Base-by-base conservation (phyloP, 2,113 vertebrate genomes). In the Seriola dumerili region DNA sequence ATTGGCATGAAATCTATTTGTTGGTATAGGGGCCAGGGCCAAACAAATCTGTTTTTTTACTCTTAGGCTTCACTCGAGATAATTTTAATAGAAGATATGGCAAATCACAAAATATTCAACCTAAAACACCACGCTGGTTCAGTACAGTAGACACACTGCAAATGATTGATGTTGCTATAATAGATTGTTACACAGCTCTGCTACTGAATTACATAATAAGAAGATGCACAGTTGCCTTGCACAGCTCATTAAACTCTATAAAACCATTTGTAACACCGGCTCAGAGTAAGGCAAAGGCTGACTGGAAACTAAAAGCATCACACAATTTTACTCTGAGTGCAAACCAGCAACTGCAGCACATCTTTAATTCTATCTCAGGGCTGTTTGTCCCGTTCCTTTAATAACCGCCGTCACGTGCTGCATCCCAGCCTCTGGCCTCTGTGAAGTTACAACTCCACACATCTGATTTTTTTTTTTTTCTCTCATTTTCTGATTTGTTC, bases 391-490 rank as follows among this genome's bases (percentile, higher is more conserved):
- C 40, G 70, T 78, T 59, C 40, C 42, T 83, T 46, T 17, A 21
- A 61, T 71, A 32, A 65, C 40, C 11, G 16, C 38, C 13, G 59
- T 42, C 68, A 72, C 36, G 4, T 25, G 55, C 48, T 65, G 52
- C 44, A 36, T 86, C 81, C 46, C 81, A 79, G 80, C 76, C 34
- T 57, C 21, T 19, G 59, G 64, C 48, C 40, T 2, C 48, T 13
- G 14, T 64, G 52, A 66, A 36, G 57, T 16, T 21, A 16, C 23
- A 7, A 34, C 54, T 38, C 5, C 46, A 54, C 29, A 36, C 73
- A 42, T 59, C 13, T 25, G 40, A 70, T 55, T 38, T 62, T 58
- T 32, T n/a, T n/a, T 38, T 16, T 19, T 48, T 8, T 32, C 11
- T 4, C 13, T 10, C 42, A 4, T 52, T 68, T 59, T 58, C 23